These are phyloP conservation scores for Solenopsis invicta DNA, from an alignment of 1,140 invertebrate genomes.

Conservation along the genomic window DNA sequence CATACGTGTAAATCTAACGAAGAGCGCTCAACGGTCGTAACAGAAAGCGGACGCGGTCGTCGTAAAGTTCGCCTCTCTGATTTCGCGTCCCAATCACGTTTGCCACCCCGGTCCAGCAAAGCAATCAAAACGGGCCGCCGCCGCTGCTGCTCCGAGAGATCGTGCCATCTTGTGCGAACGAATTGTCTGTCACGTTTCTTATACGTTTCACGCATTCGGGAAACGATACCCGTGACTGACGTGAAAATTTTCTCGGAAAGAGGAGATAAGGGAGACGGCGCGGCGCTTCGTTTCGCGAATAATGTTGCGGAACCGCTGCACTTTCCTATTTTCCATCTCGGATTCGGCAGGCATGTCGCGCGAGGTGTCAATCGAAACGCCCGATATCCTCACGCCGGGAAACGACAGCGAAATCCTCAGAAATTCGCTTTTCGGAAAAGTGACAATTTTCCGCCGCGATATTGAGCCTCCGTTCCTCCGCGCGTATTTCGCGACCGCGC, in stretches of 20 bases:
- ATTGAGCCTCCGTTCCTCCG: neutral
- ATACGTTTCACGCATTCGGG: conserved; percentile 45
- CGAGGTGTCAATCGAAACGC: conserved; percentile 23
- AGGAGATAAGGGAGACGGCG: neutral
- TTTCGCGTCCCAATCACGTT: conserved; percentile 70
- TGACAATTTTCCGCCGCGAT: conserved; percentile 46
- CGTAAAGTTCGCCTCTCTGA: conserved; percentile 63
- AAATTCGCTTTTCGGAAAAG: conserved; percentile 41
- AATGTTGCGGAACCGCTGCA: conserved; percentile 19
- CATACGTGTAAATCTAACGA: neutral
- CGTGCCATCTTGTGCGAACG: neutral
- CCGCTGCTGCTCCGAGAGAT: neutral
- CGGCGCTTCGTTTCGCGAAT: conserved; percentile 26
- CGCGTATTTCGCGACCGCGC: neutral
- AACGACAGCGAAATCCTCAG: conserved; percentile 11
- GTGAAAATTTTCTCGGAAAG: conserved; percentile 49
- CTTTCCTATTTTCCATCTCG: conserved; percentile 12
- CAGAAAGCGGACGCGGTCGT: conserved; percentile 2
- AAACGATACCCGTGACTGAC: conserved; percentile 53
- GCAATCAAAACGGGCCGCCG: conserved; percentile 65
- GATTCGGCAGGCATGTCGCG: conserved; percentile 44
- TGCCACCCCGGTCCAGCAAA: conserved; percentile 58
- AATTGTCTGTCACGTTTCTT: conserved; percentile 38
- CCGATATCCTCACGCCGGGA: neutral
- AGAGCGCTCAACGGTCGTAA: neutral